A percentile compares a stretch with the other conserved stretches of the same genome.
Conservation (phyloP, 2,113 vertebrate genomes). For the Stictonetta naevosa region DNA sequence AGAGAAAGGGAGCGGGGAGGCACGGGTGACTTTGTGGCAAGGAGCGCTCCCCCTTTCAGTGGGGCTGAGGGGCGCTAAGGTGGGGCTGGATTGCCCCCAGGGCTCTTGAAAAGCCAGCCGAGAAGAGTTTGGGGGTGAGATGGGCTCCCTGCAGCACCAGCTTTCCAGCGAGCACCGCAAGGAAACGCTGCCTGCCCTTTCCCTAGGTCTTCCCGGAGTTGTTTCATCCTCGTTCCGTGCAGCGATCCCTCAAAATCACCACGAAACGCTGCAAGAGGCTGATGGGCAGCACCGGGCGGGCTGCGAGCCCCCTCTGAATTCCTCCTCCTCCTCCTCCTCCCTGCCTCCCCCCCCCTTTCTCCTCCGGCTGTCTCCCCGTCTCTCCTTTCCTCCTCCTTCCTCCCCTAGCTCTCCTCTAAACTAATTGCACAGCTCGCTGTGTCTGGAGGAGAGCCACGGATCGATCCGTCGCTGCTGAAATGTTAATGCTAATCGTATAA, state of each 20-base stretch:
- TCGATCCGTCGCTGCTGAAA: constrained; percentile 87
- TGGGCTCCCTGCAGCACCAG: background rate
- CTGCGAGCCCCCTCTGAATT: background rate
- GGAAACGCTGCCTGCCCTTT: background rate
- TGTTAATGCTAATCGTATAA: constrained; percentile 96
- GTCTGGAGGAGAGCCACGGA: constrained; percentile 81
- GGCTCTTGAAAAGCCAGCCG: fast-evolving
- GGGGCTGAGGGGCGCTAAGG: fast-evolving
- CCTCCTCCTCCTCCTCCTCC: background rate
- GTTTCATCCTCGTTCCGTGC: fast-evolving
- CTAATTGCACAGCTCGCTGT: constrained; percentile 81
- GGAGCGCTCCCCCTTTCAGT: background rate
- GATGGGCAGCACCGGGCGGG: background rate
- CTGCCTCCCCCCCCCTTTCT: background rate
- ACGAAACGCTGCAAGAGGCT: fast-evolving
- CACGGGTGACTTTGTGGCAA: background rate
- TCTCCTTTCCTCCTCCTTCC: background rate
- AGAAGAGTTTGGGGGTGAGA: background rate
- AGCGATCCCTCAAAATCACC: background rate
- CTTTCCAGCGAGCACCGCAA: background rate
- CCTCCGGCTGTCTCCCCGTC: background rate
- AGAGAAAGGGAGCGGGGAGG: background rate
- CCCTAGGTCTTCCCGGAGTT: fast-evolving
- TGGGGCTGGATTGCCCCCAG: fast-evolving
- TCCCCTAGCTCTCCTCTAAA: constrained; percentile 77